A percentile compares a stretch with the other conserved stretches of the same genome.
These are phyloP conservation scores for Cyanoramphus novaezelandiae DNA, from an alignment of 2,113 vertebrate species.

Conservation along the genomic window DNA sequence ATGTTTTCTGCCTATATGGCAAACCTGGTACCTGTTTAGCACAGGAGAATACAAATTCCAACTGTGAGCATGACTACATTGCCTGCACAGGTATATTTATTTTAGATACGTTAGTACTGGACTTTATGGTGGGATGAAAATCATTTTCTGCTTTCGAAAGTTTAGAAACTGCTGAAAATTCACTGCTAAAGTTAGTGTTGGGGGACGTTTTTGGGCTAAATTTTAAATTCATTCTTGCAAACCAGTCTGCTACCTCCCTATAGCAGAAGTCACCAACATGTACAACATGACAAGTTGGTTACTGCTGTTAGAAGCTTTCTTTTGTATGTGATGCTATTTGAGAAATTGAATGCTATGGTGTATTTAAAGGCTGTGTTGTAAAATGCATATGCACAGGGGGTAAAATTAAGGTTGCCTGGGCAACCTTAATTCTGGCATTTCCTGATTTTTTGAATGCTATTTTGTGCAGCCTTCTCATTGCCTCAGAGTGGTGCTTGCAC, in stretches of 20 bases:
- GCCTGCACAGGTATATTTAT: not conserved
- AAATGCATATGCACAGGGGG: slow-evolving; percentile 3
- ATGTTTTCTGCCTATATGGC: not conserved
- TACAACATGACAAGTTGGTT: not conserved
- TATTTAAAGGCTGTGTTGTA: slow-evolving; percentile 30
- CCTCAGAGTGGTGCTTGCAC: slow-evolving; percentile 1
- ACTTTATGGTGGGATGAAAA: not conserved
- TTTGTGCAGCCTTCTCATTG: slow-evolving; percentile 39
- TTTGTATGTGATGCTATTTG: not conserved
- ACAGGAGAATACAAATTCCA: not conserved
- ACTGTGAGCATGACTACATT: not conserved
- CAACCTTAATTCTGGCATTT: slow-evolving; percentile 68
- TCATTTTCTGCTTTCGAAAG: not conserved
- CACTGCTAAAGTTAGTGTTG: not conserved
- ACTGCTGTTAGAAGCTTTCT: not conserved
- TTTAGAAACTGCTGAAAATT: not conserved
- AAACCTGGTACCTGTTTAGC: not conserved
- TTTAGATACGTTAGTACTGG: not conserved
- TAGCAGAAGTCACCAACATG: not conserved
- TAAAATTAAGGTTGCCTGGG: slow-evolving; percentile 68
- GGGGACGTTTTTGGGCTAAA: not conserved
- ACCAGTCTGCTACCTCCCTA: not conserved
- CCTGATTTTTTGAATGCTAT: slow-evolving; percentile 56
- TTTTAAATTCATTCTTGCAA: not conserved
- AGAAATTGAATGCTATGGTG: slow-evolving; percentile 34